Percentiles rank a stretch among this genome's conserved stretches.
Conservation (phyloP, 2,797 vertebrate genomes). For the Tarsius wallacei region DNA sequence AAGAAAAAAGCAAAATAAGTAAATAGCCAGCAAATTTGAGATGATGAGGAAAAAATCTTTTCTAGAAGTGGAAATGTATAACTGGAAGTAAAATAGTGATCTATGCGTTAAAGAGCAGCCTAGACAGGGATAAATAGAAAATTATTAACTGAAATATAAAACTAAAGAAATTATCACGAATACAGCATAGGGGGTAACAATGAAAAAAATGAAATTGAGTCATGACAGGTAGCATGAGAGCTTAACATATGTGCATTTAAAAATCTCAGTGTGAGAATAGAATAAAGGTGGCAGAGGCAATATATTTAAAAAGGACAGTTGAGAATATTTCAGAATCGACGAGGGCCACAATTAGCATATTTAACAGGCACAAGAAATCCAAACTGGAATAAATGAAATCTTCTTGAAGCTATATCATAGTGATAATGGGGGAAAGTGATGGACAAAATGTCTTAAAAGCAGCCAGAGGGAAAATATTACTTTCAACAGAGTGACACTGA, state of each 20-base stretch:
- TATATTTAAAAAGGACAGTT: background rate
- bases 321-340: background rate
- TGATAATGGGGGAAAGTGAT: background rate
- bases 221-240: background rate
- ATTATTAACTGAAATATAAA: background rate
- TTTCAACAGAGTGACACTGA: background rate
- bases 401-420: background rate
- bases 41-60: background rate
- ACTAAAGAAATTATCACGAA: background rate
- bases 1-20: no score
- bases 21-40: background rate
- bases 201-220: background rate
- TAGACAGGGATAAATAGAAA: background rate
- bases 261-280: background rate
- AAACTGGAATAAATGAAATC: background rate
- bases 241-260: background rate
- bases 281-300: background rate
- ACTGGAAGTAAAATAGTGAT: background rate
- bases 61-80: background rate
- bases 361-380: background rate
- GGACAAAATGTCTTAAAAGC: background rate
- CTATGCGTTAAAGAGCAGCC: background rate
- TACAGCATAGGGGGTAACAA: background rate
- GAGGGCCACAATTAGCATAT: background rate
- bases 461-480: conserved; percentile 17